A percentile compares a stretch with the other conserved stretches of the same genome.
phyloP scores from a whole-genome alignment of 2,797 vertebrate species.

The Choloepus didactylus region DNA sequence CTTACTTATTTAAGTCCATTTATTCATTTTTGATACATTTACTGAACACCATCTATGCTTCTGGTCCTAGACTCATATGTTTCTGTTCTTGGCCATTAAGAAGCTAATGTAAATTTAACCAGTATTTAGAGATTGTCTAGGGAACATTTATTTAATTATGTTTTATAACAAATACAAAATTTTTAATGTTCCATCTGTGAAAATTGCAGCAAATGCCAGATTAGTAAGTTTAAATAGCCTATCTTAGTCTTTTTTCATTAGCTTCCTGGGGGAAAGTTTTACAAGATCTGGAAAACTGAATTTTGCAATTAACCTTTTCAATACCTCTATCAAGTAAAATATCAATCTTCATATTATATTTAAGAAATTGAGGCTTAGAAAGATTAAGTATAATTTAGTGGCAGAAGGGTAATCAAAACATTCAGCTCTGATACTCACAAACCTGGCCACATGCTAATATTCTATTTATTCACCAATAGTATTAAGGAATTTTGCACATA shows the following conservation, averaged over 20 bases:
- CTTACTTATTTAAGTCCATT: not conserved
- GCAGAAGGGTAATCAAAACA: not conserved
- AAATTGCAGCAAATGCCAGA: conserved; percentile 16
- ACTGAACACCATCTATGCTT: not conserved
- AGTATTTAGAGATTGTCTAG: not conserved
- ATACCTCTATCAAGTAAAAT: conserved; percentile 7
- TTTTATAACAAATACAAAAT: conserved; percentile 43
- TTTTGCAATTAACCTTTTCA: conserved; percentile 30
- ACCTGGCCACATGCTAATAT: not conserved
- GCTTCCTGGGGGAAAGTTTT: conserved; percentile 21
- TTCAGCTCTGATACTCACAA: not conserved
- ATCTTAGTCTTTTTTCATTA: conserved; percentile 27
- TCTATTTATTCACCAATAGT: conserved; percentile 10
- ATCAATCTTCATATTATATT: conserved; percentile 16
- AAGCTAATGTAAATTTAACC: not conserved
- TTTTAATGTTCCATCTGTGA: not conserved
- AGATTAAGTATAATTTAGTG: not conserved
- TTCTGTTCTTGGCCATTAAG: not conserved
- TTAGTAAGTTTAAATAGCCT: not conserved
- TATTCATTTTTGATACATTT: not conserved
- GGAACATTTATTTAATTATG: conserved; percentile 6
- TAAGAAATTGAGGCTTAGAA: not conserved
- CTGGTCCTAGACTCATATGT: not conserved
- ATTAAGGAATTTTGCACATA: not conserved
- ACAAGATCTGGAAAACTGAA: conserved; percentile 15